phyloP scores from a whole-genome alignment of 1,140 invertebrate species.

The Drosophila sp. region DNA sequence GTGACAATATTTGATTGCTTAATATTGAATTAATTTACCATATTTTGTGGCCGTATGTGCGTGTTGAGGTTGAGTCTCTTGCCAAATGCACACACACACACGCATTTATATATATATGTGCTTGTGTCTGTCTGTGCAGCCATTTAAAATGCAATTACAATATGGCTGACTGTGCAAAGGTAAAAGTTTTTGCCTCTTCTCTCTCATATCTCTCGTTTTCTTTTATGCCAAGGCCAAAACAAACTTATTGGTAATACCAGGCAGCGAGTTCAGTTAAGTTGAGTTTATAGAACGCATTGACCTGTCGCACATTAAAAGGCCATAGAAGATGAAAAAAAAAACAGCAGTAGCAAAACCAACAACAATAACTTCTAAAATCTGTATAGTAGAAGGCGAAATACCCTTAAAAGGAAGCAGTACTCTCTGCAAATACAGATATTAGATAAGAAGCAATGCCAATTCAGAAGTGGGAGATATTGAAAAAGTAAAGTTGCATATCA shows the following conservation, averaged over 20 bases:
- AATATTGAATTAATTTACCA: constrained; percentile 80
- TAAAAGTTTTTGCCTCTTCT: constrained; percentile 34
- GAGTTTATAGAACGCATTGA: constrained; percentile 62
- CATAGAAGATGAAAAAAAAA: constrained; percentile 11
- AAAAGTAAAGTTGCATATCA: too few species aligned
- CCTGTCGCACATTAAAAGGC: constrained; percentile 54
- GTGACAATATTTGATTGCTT: constrained; percentile 78
- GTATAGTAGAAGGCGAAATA: neutral
- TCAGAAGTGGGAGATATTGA: too few species aligned
- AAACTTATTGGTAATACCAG: constrained; percentile 59
- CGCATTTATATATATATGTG: neutral
- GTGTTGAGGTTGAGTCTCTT: constrained; percentile 41
- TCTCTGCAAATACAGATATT: too few species aligned
- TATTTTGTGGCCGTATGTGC: constrained; percentile 53
- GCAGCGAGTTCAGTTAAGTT: constrained; percentile 6
- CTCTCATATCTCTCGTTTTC: constrained; percentile 17
- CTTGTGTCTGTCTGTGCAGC: constrained; percentile 12
- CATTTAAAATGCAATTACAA: constrained; percentile 73
- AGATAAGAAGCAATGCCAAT: too few species aligned
- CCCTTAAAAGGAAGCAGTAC: constrained; percentile 9
- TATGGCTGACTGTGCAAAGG: constrained; percentile 18
- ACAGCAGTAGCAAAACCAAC: constrained; percentile 17
- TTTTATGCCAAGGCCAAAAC: constrained; percentile 40
- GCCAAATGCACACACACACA: constrained; percentile 19
- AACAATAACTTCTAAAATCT: neutral